Evolutionary conservation across 2,797 vertebrate species (phyloP).

Genomic region (Acanthopagrus latus): DNA sequence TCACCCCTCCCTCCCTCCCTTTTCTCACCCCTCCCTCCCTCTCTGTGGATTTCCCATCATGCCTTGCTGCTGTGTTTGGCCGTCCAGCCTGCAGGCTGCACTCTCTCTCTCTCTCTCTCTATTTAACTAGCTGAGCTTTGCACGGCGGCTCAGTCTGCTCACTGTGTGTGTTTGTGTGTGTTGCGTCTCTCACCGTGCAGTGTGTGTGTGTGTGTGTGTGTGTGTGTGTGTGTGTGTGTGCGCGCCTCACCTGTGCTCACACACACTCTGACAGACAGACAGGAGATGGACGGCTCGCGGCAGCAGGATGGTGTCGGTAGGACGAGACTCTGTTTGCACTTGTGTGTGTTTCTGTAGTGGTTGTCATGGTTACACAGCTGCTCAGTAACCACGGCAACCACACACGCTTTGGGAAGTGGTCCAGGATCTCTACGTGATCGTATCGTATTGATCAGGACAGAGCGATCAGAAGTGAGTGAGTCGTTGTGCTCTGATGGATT

Average conservation of each 20-base stretch:
- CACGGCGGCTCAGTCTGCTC: constrained; percentile 22
- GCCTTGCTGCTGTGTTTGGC: constrained; percentile 40
- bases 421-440: no score
- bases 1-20: background rate
- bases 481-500: no score
- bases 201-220: background rate
- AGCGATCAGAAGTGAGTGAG: no score
- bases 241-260: constrained; percentile 46
- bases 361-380: constrained; percentile 15
- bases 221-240: constrained; percentile 20
- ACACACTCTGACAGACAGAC: background rate
- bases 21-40: background rate
- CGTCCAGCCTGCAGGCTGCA: constrained; percentile 3
- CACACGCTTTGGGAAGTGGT: background rate
- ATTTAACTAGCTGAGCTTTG: constrained; percentile 39
- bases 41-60: constrained; percentile 50
- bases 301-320: constrained; percentile 49
- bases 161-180: background rate
- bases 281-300: constrained; percentile 38
- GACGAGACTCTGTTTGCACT: background rate
- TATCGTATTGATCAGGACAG: no score
- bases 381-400: constrained; percentile 3
- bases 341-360: background rate
- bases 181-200: constrained; percentile 6
- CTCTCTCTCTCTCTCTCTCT: background rate